phyloP scores from a whole-genome alignment of 2,113 vertebrate genomes.

The Passer montanus region DNA sequence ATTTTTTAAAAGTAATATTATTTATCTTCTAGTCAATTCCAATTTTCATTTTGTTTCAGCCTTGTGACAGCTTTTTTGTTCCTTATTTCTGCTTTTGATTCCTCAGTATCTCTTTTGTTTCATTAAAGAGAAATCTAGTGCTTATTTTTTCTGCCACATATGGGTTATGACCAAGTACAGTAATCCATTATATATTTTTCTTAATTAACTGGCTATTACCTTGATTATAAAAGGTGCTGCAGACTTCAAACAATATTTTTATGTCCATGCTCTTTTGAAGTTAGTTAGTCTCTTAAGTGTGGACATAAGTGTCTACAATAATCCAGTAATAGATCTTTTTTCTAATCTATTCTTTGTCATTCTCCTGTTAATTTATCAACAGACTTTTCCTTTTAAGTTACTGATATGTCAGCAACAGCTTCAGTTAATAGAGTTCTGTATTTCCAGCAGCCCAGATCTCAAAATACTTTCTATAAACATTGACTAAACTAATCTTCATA shows the following conservation, averaged over 20 bases:
- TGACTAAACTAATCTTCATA: background rate
- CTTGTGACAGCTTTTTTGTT: background rate
- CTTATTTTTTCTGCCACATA: background rate
- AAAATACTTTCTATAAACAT: background rate
- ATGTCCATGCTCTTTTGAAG: background rate
- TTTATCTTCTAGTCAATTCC: background rate
- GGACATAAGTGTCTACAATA: background rate
- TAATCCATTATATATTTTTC: background rate
- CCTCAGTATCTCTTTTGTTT: background rate
- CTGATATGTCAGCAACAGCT: constrained; percentile 1
- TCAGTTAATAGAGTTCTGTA: background rate
- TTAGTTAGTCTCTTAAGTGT: background rate
- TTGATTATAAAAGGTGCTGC: background rate
- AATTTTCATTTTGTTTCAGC: background rate
- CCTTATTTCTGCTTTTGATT: background rate
- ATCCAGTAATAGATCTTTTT: background rate
- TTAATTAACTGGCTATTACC: background rate
- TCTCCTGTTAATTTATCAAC: constrained; percentile 3
- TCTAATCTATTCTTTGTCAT: background rate
- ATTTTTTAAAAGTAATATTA: background rate
- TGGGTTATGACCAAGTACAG: background rate
- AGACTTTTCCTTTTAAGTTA: background rate
- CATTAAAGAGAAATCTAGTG: background rate
- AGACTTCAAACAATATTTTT: background rate
- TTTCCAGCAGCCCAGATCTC: background rate